Conservation (phyloP, 2,797 vertebrate genomes). For the Lagodon rhomboides region DNA sequence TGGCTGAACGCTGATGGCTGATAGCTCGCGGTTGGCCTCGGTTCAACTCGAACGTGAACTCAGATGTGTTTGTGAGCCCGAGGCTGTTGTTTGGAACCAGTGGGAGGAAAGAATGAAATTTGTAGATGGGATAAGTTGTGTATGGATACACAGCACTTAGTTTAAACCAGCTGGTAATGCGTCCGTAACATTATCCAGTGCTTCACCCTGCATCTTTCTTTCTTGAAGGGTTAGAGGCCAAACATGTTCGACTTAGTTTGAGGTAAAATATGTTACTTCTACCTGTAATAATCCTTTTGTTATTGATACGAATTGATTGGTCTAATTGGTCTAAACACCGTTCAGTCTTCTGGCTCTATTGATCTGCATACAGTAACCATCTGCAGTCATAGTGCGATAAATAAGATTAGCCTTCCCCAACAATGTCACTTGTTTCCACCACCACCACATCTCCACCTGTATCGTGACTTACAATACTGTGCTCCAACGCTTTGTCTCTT, state of each 20-base stretch:
- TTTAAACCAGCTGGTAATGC: slow-evolving; percentile 3
- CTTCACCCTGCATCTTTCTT: background rate
- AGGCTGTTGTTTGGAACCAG: slow-evolving; percentile 22
- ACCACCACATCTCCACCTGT: no score
- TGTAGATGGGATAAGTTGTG: slow-evolving; percentile 9
- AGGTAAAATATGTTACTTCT: background rate
- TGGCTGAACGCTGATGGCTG: slow-evolving; percentile 40
- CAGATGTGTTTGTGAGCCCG: slow-evolving; percentile 27
- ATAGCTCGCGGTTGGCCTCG: slow-evolving; percentile 34
- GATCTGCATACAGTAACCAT: background rate
- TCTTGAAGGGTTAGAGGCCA: slow-evolving; percentile 1
- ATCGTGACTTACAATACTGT: background rate
- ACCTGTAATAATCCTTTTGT: background rate
- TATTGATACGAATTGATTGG: background rate
- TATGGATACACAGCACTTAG: background rate
- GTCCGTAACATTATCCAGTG: background rate
- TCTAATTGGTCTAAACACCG: background rate
- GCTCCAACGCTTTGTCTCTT: background rate
- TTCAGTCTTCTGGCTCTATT: no score
- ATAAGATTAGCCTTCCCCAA: no score
- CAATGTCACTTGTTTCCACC: no score
- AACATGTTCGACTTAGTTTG: background rate
- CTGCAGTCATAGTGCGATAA: background rate
- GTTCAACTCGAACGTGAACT: slow-evolving; percentile 37
- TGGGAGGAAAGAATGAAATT: slow-evolving; percentile 21